Evolutionary conservation across 2,888 invertebrate genomes (phyloP), one percentile per base, ranked within the genome.

Genomic region (Clivina fossor): DNA sequence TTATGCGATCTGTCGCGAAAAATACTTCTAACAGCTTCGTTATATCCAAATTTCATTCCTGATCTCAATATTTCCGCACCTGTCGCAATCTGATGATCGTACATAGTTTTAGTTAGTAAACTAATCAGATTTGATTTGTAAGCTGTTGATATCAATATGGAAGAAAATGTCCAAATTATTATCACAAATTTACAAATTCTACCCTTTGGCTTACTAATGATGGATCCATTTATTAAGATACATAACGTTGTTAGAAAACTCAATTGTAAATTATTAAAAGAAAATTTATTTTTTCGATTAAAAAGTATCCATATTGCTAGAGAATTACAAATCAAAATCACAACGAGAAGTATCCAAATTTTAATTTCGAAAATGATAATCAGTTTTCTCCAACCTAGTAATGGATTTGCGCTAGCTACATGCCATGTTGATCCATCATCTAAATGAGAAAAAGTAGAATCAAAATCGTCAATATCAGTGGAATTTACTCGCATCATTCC

Each of bases 401-500:
- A 70, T 0, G 62, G 63, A 13, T 70, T 63, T 2, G 82, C 81
- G 50, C 75, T 63, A 11, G 80, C 79, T 0, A 78, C 77, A 43
- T 76, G 74, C 80, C 82, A 83, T 1, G 80, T 76, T 60, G 81
- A 79, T 0, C 76, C 74, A 65, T 81, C 81, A 3, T 74, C 69
- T 26, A 82, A 71, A 65, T 83, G 81, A 2, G 76, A 69, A 5
- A 72, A 67, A 30, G 79, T 79, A 13, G 74, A 73, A 64, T 79
- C 80, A 64, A 83, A 83, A 59, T 77, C 77, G 60, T 78, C 74
- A 16, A 77, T 75, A 0, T 81, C 77, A 57, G 80, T 80, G 43
- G 76, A 74, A 63, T 83, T 82, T 3, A 82, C 78, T 68, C 76
- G 80, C 58, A 79, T 78, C 3, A 80, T 81, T 3, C 83, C 83